Conservation (phyloP, 1,140 invertebrate species). For the Orius insidiosus region DNA sequence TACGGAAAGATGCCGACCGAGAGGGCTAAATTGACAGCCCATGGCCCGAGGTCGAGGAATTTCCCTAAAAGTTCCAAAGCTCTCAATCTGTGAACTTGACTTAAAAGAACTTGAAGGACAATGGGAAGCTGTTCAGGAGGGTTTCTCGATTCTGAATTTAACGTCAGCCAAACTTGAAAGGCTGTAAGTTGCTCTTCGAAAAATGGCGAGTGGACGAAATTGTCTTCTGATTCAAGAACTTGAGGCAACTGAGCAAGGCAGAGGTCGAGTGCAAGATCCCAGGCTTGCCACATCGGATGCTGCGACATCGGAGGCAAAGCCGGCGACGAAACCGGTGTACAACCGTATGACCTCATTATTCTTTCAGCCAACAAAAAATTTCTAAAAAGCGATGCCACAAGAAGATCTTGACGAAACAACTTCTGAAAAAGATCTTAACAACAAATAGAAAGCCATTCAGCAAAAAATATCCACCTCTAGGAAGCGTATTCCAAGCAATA, state of each 20-base stretch:
- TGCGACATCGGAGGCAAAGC: slow-evolving; percentile 77
- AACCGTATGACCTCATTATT: slow-evolving; percentile 91
- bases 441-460: slow-evolving; percentile 17
- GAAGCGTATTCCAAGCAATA: slow-evolving; percentile 97
- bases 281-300: slow-evolving; percentile 88
- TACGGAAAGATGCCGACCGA: slow-evolving; percentile 98
- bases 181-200: slow-evolving; percentile 97
- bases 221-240: slow-evolving; percentile 44
- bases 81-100: slow-evolving; percentile 87
- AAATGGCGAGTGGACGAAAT: slow-evolving; percentile 69
- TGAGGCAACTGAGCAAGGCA: slow-evolving; percentile 75
- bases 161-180: slow-evolving; percentile 91
- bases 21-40: slow-evolving; percentile 90
- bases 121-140: slow-evolving; percentile 95
- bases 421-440: slow-evolving; percentile 81
- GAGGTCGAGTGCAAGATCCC: slow-evolving; percentile 91
- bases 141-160: slow-evolving; percentile 51
- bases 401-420: slow-evolving; percentile 88
- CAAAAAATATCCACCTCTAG: slow-evolving; percentile 37
- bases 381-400: slow-evolving; percentile 94
- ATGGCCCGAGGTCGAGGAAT: slow-evolving; percentile 89
- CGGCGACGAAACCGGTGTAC: slow-evolving; percentile 82
- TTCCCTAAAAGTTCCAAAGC: slow-evolving; percentile 87
- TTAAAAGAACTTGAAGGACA: slow-evolving; percentile 90
- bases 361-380: slow-evolving; percentile 94